These are phyloP conservation scores for Dendrolimus houi DNA, from an alignment of 2,888 invertebrate species.

Conservation along the genomic window DNA sequence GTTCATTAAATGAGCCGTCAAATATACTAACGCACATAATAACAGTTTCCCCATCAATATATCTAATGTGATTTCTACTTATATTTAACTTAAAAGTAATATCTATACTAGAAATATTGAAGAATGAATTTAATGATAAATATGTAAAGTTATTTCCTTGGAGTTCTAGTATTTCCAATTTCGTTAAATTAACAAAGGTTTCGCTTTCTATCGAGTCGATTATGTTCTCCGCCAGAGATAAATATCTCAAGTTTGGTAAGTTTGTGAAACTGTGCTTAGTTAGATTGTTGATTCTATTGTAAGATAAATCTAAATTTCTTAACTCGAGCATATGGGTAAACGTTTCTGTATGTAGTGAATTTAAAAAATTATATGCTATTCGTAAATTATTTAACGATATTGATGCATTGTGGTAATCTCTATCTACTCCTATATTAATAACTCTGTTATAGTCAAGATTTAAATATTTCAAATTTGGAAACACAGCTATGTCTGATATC, in stretches of 20 bases:
- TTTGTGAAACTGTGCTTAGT: constrained; percentile 84
- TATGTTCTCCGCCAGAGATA: constrained; percentile 90
- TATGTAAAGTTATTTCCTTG: constrained; percentile 85
- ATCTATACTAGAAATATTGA: constrained; percentile 80
- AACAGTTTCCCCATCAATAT: constrained; percentile 61
- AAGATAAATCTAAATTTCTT: constrained; percentile 86
- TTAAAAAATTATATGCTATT: constrained; percentile 88
- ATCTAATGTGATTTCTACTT: constrained; percentile 80
- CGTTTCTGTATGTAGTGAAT: constrained; percentile 79
- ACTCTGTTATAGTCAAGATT: constrained; percentile 92
- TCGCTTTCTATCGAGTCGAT: constrained; percentile 83
- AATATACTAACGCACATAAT: constrained; percentile 79
- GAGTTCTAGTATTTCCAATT: constrained; percentile 85
- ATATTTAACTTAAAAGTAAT: constrained; percentile 84
- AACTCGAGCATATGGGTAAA: constrained; percentile 84
- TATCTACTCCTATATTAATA: constrained; percentile 81
- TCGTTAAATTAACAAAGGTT: constrained; percentile 85
- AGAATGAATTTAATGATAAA: constrained; percentile 81
- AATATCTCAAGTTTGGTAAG: constrained; percentile 85
- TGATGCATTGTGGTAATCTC: constrained; percentile 76
- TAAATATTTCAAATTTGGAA: constrained; percentile 84
- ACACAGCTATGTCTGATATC: constrained; percentile 81
- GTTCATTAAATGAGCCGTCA: constrained; percentile 82
- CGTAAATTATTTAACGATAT: constrained; percentile 85
- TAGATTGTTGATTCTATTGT: constrained; percentile 84